Base-by-base conservation (phyloP, 2,888 invertebrate species). In the Cynaeus angustus region DNA sequence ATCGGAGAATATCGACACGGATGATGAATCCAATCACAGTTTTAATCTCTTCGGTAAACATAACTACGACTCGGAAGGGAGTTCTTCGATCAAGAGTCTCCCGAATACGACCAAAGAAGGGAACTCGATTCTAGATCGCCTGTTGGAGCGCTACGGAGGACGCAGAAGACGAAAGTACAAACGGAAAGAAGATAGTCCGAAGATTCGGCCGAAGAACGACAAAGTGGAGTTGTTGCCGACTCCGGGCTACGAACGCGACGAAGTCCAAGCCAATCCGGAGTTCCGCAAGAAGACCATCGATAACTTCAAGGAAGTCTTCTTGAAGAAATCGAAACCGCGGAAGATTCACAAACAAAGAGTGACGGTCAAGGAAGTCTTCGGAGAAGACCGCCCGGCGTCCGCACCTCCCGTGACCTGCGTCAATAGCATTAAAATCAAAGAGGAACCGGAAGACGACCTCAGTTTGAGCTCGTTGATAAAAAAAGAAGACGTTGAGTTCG, bases 361-460 rank as follows among this genome's bases (percentile, higher is more conserved):
- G 43, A 92, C 93, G 1, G 94, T 94, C 45, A 91, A 93, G 75
- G 94, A 94, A 85, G 93, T 94, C 1, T 94, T 95, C 82, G 94
- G 94, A 0, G 88, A 89, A 70, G 94, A 94, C 78, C 87, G 94
- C 43, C 94, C 95, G 0, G 94, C 94, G 0, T 94, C 94, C 0
- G 94, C 94, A 0, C 94, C 94, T 0, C 94, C 94, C 0, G 87
- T 88, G 71, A 88, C 91, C 0, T 90, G 89, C 77, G 86, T 88
- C 1, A 87, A 88, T 81, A 75, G 81, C 56, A 71, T 74, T 9
- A 69, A 77, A 43, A 70, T 74, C 46, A 79, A 78, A 68, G 71
- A 74, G 28, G 79, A 78, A 30, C 67, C 58, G 0, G 38, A 68
- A 6, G 72, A 73, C 28, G 50, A 66, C 16, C 2, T 50, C 48